Evolutionary conservation across 2,797 vertebrate genomes (phyloP).

Genomic region (Coranthus polyacanthus): DNA sequence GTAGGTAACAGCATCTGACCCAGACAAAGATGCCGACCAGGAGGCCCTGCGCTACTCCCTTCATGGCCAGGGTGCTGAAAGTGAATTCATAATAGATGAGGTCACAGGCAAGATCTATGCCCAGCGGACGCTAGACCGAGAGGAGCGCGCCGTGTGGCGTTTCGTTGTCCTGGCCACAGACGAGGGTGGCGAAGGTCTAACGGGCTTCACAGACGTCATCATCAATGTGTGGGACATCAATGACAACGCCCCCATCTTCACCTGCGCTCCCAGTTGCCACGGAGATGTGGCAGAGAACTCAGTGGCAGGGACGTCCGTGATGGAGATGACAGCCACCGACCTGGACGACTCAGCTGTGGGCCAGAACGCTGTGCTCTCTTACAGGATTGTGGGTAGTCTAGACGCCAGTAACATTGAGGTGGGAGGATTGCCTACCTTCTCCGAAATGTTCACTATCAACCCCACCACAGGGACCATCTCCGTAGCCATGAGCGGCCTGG

Average conservation of each 20-base stretch:
- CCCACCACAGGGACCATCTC: conserved; percentile 87
- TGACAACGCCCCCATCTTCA: conserved; percentile 89
- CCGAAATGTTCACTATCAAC: conserved; percentile 88
- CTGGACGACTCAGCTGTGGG: conserved; percentile 89
- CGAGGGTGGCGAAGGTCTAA: conserved; percentile 92
- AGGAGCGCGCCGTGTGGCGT: conserved; percentile 90
- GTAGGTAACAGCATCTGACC: conserved; percentile 91
- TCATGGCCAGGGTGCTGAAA: conserved; percentile 90
- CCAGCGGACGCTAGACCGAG: conserved; percentile 88
- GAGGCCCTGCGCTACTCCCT: conserved; percentile 91
- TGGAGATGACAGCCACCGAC: conserved; percentile 92
- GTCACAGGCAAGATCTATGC: conserved; percentile 91
- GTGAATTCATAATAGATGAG: conserved; percentile 91
- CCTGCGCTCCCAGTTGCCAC: conserved; percentile 87
- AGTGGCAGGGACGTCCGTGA: conserved; percentile 84
- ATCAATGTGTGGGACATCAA: conserved; percentile 94
- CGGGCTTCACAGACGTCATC: conserved; percentile 93
- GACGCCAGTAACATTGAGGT: conserved; percentile 64
- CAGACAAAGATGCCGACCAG: conserved; percentile 89
- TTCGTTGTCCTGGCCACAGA: conserved; percentile 93
- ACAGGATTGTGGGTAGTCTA: conserved; percentile 86
- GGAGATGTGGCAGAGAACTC: conserved; percentile 90
- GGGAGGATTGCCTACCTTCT: conserved; percentile 67
- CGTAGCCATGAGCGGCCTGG: conserved; percentile 83
- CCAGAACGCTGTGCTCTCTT: conserved; percentile 89